Evolutionary conservation across 2,113 vertebrate genomes (phyloP).

Genomic region (Pseudorasbora parva): DNA sequence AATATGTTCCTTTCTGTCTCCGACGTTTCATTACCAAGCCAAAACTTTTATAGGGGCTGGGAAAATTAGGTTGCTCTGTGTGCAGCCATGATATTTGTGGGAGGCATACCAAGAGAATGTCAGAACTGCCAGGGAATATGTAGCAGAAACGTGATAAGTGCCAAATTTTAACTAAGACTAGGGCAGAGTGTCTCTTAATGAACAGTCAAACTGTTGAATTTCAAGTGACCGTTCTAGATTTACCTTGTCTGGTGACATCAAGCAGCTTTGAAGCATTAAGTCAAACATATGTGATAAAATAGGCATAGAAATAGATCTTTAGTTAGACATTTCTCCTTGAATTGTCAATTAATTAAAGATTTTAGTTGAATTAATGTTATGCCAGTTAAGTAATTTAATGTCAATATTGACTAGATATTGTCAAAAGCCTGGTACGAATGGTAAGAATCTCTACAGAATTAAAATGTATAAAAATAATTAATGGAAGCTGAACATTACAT

Average conservation of each 20-base stretch:
- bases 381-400: neutral
- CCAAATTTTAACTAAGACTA: neutral
- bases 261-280: neutral
- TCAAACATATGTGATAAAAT: slow-evolving; percentile 10
- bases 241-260: slow-evolving; percentile 17
- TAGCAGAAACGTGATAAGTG: slow-evolving; percentile 10
- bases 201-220: slow-evolving; percentile 41
- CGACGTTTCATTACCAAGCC: slow-evolving; percentile 5
- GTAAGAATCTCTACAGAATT: neutral
- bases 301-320: neutral
- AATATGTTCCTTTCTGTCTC: slow-evolving; percentile 34
- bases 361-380: neutral
- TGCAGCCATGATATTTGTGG: slow-evolving; percentile 33
- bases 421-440: neutral
- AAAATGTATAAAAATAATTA: neutral
- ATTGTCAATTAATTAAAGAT: neutral
- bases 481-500: neutral
- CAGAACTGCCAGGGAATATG: slow-evolving; percentile 23
- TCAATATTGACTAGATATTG: neutral
- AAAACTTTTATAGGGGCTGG: slow-evolving; percentile 1
- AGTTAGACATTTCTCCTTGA: neutral
- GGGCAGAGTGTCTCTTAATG: slow-evolving; percentile 33
- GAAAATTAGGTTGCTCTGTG: slow-evolving; percentile 47
- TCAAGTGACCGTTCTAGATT: slow-evolving; percentile 26
- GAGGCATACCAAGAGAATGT: slow-evolving; percentile 20